Evolutionary conservation across 2,888 invertebrate species (phyloP), one percentile per base, ranked within the genome.

Genomic region (Himalopsyche kuldschensis): DNA sequence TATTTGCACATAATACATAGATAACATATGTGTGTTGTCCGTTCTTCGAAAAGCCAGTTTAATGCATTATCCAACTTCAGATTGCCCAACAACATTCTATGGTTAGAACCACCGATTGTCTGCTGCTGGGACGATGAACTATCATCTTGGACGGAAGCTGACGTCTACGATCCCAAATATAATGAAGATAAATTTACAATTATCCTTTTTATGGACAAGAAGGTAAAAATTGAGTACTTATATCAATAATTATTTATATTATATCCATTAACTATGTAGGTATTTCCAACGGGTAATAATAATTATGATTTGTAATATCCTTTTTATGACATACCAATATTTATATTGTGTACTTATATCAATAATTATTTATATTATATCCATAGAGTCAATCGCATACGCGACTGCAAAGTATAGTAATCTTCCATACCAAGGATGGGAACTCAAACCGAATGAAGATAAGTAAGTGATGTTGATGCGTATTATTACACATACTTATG

Each of bases 401-500:
- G 96, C 96, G 0, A 91, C 94, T 0, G 93, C 94, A 84, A 93
- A 94, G 80, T 97, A 95, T 89, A 93, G 94, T 82, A 97, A 97
- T 89, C 90, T 97, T 88, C 97, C 97, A 0, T 97, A 94, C 88
- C 97, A 97, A 89, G 95, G 95, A 0, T 97, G 97, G 96, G 97
- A 97, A 87, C 88, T 97, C 8, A 94, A 94, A 86, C 96, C 97
- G 0, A 94, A 94, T 87, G 90, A 92, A 0, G 90, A 92, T 84
- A 88, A 91, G 94, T 92, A 90, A 90, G 89, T 84, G 4, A 24
- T 77, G 4, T 35, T 35, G 35, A 24, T 20, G 1, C 17, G 0
- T 0, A 79, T 20, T 47, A n/a, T n/a, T n/a, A n/a, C 11, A 41
- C 41, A 41, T 8, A 41, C 27, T 76, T 11, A 75, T 8, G 15